These are phyloP conservation scores for Hepsetus odoe DNA, from an alignment of 2,113 vertebrate species.

Conservation along the genomic window DNA sequence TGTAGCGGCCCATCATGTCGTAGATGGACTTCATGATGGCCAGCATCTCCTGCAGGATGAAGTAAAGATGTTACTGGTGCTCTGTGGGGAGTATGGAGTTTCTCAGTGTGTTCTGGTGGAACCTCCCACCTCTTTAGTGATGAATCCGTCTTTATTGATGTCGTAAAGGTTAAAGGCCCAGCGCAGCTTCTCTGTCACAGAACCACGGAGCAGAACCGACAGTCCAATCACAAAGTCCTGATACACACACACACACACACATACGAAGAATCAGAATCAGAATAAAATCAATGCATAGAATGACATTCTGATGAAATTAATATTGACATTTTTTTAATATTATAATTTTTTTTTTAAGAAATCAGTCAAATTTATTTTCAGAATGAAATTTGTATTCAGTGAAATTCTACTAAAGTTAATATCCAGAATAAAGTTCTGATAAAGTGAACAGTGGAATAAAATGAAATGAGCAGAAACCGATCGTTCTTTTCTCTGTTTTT, in stretches of 20 bases:
- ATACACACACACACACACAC: constrained; percentile 27
- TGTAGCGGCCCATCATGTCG: constrained; percentile 90
- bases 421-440: background rate
- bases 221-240: constrained; percentile 90
- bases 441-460: background rate
- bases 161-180: constrained; percentile 94
- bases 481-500: too few species aligned
- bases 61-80: background rate
- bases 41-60: constrained; percentile 82
- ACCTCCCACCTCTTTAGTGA: constrained; percentile 83
- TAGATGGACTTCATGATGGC: constrained; percentile 92
- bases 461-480: too few species aligned
- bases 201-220: constrained; percentile 86
- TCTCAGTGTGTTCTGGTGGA: background rate
- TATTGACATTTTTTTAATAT: too few species aligned
- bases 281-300: too few species aligned
- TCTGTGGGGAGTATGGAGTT: too few species aligned
- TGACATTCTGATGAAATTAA: too few species aligned
- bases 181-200: constrained; percentile 86
- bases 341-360: too few species aligned
- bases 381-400: too few species aligned
- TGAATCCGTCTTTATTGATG: constrained; percentile 89
- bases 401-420: too few species aligned
- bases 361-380: too few species aligned
- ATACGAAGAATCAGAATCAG: too few species aligned